Evolutionary conservation across 2,797 vertebrate species (phyloP).

Genomic region (Danio tinwini): DNA sequence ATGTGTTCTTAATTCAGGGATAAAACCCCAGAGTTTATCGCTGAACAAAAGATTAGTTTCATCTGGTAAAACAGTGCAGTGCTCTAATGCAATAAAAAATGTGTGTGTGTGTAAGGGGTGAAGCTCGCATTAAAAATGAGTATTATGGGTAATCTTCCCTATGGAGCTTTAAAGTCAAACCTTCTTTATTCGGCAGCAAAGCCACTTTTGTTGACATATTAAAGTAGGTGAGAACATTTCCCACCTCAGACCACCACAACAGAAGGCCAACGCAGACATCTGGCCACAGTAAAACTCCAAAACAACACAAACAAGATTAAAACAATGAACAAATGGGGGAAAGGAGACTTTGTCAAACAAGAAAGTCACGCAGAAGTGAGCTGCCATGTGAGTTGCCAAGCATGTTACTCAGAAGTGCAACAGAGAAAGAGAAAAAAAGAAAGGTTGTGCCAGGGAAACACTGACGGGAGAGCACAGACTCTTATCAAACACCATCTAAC

Average conservation of each 20-base stretch:
- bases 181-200: slow-evolving; percentile 70
- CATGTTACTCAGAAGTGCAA: slow-evolving; percentile 14
- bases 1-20: slow-evolving; percentile 78
- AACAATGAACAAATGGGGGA: slow-evolving; percentile 7
- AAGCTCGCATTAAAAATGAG: slow-evolving; percentile 73
- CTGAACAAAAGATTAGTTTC: slow-evolving; percentile 81
- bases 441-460: slow-evolving; percentile 20
- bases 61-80: slow-evolving; percentile 70
- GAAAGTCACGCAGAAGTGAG: not conserved
- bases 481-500: slow-evolving; percentile 45
- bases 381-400: not conserved
- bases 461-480: slow-evolving; percentile 19
- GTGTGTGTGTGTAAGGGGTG: slow-evolving; percentile 16
- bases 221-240: slow-evolving; percentile 69
- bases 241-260: slow-evolving; percentile 65
- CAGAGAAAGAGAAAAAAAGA: not conserved
- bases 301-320: slow-evolving; percentile 20
- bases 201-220: slow-evolving; percentile 72
- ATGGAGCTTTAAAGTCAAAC: slow-evolving; percentile 72
- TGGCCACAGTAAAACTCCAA: slow-evolving; percentile 54
- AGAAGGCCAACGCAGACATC: slow-evolving; percentile 48
- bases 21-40: slow-evolving; percentile 74
- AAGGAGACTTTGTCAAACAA: not conserved
- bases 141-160: slow-evolving; percentile 78
- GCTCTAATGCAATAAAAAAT: slow-evolving; percentile 74